phyloP scores from a whole-genome alignment of 2,113 vertebrate genomes.

The Tretioscincus oriximinensis region DNA sequence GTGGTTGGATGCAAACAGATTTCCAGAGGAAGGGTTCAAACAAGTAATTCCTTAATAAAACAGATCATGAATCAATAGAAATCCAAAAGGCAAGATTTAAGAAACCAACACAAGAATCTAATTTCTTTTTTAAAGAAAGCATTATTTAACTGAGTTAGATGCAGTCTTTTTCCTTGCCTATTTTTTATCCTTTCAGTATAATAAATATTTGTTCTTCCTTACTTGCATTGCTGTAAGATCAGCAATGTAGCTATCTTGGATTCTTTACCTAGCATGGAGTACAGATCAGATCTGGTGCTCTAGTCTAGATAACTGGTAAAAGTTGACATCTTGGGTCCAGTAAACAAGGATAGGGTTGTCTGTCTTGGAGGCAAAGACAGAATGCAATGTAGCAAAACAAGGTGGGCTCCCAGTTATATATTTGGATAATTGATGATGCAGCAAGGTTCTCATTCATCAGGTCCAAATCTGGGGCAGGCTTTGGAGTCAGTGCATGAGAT shows the following conservation, averaged over 20 bases:
- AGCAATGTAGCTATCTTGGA: neutral
- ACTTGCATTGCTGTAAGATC: neutral
- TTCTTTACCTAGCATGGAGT: too few species aligned
- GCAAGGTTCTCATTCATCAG: too few species aligned
- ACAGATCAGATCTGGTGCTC: too few species aligned
- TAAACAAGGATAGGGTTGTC: too few species aligned
- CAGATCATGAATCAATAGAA: neutral
- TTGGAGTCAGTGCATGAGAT: too few species aligned
- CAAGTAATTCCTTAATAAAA: conserved; percentile 60
- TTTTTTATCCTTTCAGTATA: neutral
- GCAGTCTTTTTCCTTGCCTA: neutral
- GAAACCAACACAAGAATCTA: neutral
- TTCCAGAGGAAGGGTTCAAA: conserved; percentile 55
- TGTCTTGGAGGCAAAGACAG: too few species aligned
- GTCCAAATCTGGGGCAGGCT: too few species aligned
- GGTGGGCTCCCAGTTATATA: too few species aligned
- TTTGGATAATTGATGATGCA: too few species aligned
- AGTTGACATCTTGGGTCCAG: too few species aligned
- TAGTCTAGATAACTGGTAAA: too few species aligned
- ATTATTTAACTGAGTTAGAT: neutral
- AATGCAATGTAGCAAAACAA: too few species aligned
- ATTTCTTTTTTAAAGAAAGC: neutral
- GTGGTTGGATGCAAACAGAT: conserved; percentile 71
- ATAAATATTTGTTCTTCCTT: neutral
- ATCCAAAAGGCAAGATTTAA: neutral